Conservation (phyloP, 35 echinoderm and acorn worm genomes). For the Apostichopus japonicus region DNA sequence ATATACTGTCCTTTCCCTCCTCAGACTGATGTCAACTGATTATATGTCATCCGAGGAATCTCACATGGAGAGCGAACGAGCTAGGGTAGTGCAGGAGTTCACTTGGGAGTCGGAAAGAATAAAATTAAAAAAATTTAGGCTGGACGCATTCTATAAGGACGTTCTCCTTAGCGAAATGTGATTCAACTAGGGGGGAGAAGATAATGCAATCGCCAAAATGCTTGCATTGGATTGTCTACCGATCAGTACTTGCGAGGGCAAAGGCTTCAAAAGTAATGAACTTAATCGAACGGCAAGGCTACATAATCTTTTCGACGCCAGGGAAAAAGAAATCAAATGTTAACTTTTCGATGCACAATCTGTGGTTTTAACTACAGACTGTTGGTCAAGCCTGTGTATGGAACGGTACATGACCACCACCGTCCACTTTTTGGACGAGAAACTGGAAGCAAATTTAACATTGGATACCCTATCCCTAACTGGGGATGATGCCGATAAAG, state of each 20-base stretch:
- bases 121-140: too few relatives aligned
- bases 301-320: not conserved
- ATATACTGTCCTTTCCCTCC: too few relatives aligned
- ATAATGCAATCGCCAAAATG: not conserved
- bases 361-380: constrained; percentile 47
- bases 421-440: not conserved
- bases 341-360: not conserved
- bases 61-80: too few relatives aligned
- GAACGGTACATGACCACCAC: not conserved
- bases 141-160: too few relatives aligned
- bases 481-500: not conserved
- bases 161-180: too few relatives aligned
- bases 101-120: too few relatives aligned
- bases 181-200: not conserved
- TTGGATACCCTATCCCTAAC: constrained; percentile 18
- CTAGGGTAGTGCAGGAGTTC: too few relatives aligned
- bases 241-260: not conserved
- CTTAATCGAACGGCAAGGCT: not conserved
- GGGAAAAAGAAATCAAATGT: not conserved
- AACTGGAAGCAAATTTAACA: not conserved
- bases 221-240: constrained; percentile 32
- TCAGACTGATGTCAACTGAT: too few relatives aligned
- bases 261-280: not conserved
- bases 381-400: constrained; percentile 8
- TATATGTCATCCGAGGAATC: too few relatives aligned